Conservation (phyloP, 37 sponge, comb jelly and placozoan genomes). For the Spongia lamella region DNA sequence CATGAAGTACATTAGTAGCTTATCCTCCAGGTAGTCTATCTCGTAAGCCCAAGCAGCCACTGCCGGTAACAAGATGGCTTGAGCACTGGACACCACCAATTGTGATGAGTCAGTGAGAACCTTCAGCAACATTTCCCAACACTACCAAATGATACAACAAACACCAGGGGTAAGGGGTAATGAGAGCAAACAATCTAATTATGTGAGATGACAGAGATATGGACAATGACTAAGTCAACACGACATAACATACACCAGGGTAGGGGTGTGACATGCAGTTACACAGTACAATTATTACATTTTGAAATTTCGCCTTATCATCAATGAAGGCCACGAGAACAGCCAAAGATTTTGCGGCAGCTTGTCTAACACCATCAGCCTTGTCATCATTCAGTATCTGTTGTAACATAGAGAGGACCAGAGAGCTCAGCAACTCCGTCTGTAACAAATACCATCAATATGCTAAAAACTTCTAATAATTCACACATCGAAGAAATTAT, state of each 20-base stretch:
- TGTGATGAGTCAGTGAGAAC: slow-evolving; percentile 69
- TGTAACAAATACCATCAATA: slow-evolving; percentile 17
- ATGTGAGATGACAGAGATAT: background rate
- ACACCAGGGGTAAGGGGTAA: background rate
- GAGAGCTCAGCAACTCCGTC: slow-evolving; percentile 77
- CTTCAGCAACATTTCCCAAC: slow-evolving; percentile 72
- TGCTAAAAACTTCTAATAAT: background rate
- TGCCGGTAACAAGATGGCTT: slow-evolving; percentile 67
- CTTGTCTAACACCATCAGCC: slow-evolving; percentile 75
- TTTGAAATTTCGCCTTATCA: slow-evolving; percentile 77
- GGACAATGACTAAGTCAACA: background rate
- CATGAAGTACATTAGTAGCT: slow-evolving; percentile 62
- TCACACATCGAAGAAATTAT: background rate
- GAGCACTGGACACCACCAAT: slow-evolving; percentile 65
- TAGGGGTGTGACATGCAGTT: no score
- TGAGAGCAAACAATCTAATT: background rate
- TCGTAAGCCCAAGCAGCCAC: slow-evolving; percentile 85
- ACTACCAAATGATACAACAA: slow-evolving; percentile 21
- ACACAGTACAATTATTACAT: slow-evolving; percentile 19
- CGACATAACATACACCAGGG: background rate
- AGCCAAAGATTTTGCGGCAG: slow-evolving; percentile 58
- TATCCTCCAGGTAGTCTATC: slow-evolving; percentile 64
- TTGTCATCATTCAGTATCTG: slow-evolving; percentile 81
- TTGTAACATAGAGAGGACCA: slow-evolving; percentile 80
- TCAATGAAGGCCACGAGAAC: slow-evolving; percentile 81